Evolutionary conservation across 1,140 invertebrate genomes (phyloP), one percentile per base, ranked within the genome.

Genomic region (Diabrotica undecimpunctata): DNA sequence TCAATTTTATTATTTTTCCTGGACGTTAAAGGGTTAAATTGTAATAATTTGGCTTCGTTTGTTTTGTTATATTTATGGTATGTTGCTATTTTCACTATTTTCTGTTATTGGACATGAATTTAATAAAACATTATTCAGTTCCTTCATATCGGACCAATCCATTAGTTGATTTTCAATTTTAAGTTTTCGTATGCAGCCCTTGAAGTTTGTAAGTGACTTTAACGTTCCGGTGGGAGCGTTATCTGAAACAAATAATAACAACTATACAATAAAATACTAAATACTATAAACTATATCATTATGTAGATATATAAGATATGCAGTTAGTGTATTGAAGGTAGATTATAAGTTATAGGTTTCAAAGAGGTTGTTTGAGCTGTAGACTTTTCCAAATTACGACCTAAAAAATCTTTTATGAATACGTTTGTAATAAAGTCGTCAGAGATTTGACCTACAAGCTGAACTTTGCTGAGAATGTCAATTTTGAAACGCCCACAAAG

Each of bases 111-210:
- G 91, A 80, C 94, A 96, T 14, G 93, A 93, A 81, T 91, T 91
- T 8, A 95, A 82, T 50, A 92, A 84, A 64, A 96, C 89, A 79
- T 94, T 92, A 66, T 92, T 88, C 55, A 94, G 79, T 54, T 87
- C 82, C 60, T 88, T 85, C 91, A 94, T 93, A 66, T 89, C 87
- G 11, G 88, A 89, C 93, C 94, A 96, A 77, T 94, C 90, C 58
- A 84, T 83, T 64, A 82, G 82, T 69, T 84, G 66, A 38, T 82
- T 80, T 64, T 87, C 84, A 61, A 96, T 89, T 61, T 85, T 85
- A 7, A 96, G 84, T 74, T 95, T 94, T 52, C 90, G 83, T 72
- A 97, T 91, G 82, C 95, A 97, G 7, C 95, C 95, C 75, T 91
- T 92, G 79, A 97, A 96, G 74, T 93, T 93, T 67, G 93, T 91